Evolutionary conservation across 2,888 invertebrate species (phyloP).

Genomic region (Ophonus ardosiacus): DNA sequence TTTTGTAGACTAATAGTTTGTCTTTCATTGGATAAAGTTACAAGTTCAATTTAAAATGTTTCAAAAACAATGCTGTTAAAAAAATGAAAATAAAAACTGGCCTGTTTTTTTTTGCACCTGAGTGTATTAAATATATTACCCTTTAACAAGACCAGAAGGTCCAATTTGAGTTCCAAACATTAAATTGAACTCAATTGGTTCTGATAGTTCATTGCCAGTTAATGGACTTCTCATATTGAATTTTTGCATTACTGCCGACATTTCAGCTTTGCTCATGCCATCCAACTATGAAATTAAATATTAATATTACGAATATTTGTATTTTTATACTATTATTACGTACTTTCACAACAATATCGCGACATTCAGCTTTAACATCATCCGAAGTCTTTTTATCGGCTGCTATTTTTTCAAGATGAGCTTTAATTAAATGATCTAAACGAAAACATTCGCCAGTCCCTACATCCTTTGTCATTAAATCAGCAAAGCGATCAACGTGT

Average conservation of each 20-base stretch:
- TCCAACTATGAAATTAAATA: slow-evolving; percentile 80
- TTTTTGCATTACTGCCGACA: slow-evolving; percentile 89
- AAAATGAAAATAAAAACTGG: too few relatives aligned
- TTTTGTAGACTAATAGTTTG: too few relatives aligned
- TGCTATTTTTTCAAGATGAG: slow-evolving; percentile 90
- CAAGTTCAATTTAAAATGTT: too few relatives aligned
- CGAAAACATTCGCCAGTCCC: slow-evolving; percentile 98
- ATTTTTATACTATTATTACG: slow-evolving; percentile 61
- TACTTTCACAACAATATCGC: slow-evolving; percentile 86
- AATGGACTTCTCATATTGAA: slow-evolving; percentile 96
- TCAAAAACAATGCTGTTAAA: too few relatives aligned
- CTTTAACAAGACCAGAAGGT: slow-evolving; percentile 95
- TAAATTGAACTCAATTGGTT: slow-evolving; percentile 98
- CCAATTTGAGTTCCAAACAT: slow-evolving; percentile 99
- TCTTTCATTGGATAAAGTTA: too few relatives aligned
- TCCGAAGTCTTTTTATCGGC: slow-evolving; percentile 89
- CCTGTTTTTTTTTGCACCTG: too few relatives aligned
- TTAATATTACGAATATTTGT: slow-evolving; percentile 14
- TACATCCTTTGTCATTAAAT: slow-evolving; percentile 98
- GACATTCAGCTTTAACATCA: slow-evolving; percentile 85
- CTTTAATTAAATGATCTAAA: slow-evolving; percentile 98
- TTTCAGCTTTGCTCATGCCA: slow-evolving; percentile 93
- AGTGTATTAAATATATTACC: slow-evolving; percentile 78
- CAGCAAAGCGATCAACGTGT: slow-evolving; percentile 99
- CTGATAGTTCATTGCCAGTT: slow-evolving; percentile 95